Percentiles rank a stretch among this genome's conserved stretches.
Evolutionary conservation across 2,888 invertebrate species (phyloP).

Genomic region (Pandemis corylana): DNA sequence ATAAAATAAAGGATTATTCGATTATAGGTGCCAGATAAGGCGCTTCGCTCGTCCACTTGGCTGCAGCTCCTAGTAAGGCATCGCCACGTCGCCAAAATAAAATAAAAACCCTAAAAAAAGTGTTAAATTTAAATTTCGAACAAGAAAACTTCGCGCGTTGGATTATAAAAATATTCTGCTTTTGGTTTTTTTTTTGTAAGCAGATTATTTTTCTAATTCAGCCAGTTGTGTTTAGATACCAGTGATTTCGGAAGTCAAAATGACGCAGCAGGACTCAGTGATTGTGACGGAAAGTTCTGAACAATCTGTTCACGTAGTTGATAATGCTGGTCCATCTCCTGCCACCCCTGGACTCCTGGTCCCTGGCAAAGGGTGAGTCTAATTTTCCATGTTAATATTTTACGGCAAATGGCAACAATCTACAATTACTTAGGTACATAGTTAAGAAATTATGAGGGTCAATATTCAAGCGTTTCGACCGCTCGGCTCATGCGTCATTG

Average conservation of each 20-base stretch:
- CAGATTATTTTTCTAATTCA: conserved; percentile 25
- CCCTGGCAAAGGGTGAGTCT: conserved; percentile 40
- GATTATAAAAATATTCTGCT: conserved; percentile 42
- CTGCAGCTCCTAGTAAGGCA: conserved; percentile 62
- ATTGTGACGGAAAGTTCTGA: conserved; percentile 58
- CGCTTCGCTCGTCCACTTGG: conserved; percentile 65
- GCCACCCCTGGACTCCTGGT: conserved; percentile 15
- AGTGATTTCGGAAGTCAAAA: conserved; percentile 49
- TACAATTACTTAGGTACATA: no score
- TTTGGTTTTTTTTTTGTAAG: conserved; percentile 12
- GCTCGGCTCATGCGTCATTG: no score
- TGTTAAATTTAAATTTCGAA: conserved; percentile 12
- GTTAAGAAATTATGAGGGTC: no score
- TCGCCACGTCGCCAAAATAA: conserved; percentile 39
- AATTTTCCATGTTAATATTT: background rate
- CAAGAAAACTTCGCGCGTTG: conserved; percentile 28
- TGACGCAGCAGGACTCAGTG: conserved; percentile 70
- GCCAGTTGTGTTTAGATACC: conserved; percentile 49
- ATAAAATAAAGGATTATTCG: conserved; percentile 72
- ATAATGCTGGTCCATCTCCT: conserved; percentile 15
- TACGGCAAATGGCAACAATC: background rate
- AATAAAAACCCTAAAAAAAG: conserved; percentile 43
- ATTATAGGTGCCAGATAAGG: conserved; percentile 64
- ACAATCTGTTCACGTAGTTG: conserved; percentile 46
- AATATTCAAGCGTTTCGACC: no score